A percentile compares a stretch with the other conserved stretches of the same genome.
phyloP scores from a whole-genome alignment of 1,140 invertebrate species.

The Pogonomyrmex californicus region DNA sequence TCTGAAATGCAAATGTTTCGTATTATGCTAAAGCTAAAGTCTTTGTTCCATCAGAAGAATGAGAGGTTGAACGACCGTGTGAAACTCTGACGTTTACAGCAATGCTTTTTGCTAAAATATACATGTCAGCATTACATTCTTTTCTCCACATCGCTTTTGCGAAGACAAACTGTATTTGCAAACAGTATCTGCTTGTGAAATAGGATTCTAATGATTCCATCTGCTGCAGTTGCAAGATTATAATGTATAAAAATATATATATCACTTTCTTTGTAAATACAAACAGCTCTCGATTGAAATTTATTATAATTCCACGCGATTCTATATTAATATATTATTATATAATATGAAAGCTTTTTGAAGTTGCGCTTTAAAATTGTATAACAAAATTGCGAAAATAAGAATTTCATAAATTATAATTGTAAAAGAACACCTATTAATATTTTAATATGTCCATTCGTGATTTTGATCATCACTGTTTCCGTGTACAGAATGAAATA shows the following conservation, averaged over 20 bases:
- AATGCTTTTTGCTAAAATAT: not conserved
- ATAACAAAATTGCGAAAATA: not conserved
- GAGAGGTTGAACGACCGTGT: not conserved
- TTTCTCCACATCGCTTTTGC: not conserved
- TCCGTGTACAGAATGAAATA: conserved; percentile 13
- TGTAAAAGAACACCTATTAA: not conserved
- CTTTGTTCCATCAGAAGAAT: not conserved
- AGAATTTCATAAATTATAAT: not conserved
- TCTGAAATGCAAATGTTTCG: not conserved
- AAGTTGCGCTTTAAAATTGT: not conserved
- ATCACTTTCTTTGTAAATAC: not conserved
- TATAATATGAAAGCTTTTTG: not conserved
- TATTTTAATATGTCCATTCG: not conserved
- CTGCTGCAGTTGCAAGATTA: not conserved
- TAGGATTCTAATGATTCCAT: not conserved
- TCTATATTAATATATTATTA: not conserved
- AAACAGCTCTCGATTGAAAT: not conserved
- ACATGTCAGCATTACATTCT: no score
- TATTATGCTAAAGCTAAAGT: not conserved
- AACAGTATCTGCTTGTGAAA: not conserved
- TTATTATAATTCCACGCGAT: not conserved
- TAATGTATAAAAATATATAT: not conserved
- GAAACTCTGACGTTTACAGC: not conserved
- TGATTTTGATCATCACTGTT: not conserved
- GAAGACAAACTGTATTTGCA: not conserved